These are phyloP conservation scores for Chrysocyon brachyurus DNA, from an alignment of 2,797 vertebrate genomes.

Conservation along the genomic window DNA sequence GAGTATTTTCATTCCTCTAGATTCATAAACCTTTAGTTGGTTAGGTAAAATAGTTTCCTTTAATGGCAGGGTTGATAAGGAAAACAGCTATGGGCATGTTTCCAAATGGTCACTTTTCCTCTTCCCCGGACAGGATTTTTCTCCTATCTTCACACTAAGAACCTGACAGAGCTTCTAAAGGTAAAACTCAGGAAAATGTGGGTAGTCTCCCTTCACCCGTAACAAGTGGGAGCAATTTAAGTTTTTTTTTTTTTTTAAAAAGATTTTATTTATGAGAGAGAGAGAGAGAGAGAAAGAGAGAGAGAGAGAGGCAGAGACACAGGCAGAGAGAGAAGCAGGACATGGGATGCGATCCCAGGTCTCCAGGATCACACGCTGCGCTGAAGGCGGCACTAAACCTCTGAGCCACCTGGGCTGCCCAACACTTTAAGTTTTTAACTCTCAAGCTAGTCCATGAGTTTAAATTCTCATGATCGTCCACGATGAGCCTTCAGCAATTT, in stretches of 20 bases:
- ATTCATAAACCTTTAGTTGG: neutral
- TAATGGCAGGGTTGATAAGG: neutral
- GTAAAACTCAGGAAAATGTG: neutral
- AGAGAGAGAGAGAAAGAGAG: too few species aligned
- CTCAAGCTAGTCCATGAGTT: neutral
- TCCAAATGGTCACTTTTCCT: neutral
- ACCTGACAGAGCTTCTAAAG: neutral
- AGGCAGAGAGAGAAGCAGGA: too few species aligned
- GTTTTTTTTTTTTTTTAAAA: neutral
- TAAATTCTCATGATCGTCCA: neutral
- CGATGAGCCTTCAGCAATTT: neutral
- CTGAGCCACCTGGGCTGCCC: too few species aligned
- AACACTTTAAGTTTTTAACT: neutral
- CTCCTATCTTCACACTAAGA: neutral
- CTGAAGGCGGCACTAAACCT: too few species aligned
- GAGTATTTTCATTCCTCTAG: neutral
- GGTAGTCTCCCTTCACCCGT: too few species aligned
- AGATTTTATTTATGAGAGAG: too few species aligned
- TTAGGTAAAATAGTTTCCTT: neutral
- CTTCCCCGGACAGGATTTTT: neutral
- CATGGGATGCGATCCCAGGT: too few species aligned
- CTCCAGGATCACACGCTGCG: too few species aligned
- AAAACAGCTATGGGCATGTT: conserved; percentile 25
- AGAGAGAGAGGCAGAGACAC: too few species aligned
- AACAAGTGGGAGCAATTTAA: neutral